Percentiles rank a stretch among this genome's conserved stretches.
Conservation (phyloP, 2,113 vertebrate genomes). For the Crypturellus undulatus region DNA sequence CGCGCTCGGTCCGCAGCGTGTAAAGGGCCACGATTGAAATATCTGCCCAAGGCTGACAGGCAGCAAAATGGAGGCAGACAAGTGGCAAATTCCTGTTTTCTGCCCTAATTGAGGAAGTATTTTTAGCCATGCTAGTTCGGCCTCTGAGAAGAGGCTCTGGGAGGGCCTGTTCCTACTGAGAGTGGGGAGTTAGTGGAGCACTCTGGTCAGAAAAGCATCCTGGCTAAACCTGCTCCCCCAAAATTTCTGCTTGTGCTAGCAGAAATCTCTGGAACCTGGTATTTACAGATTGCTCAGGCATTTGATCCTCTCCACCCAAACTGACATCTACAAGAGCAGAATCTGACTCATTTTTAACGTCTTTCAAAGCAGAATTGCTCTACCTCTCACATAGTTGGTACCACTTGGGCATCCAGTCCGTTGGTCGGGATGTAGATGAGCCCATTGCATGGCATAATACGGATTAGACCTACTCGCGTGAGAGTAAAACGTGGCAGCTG, state of each 20-base stretch:
- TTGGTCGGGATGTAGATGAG: neutral
- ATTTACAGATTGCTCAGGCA: neutral
- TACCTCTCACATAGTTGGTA: neutral
- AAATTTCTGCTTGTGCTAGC: accelerated
- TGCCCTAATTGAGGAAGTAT: conserved; percentile 82
- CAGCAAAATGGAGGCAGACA: conserved; percentile 81
- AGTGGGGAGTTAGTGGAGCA: neutral
- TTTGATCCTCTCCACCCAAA: neutral
- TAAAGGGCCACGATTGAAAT: conserved; percentile 77
- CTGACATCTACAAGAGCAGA: neutral
- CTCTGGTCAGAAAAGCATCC: neutral
- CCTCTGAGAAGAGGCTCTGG: conserved; percentile 53
- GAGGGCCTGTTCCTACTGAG: neutral
- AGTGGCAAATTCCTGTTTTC: conserved; percentile 83
- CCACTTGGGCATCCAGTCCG: too few species aligned
- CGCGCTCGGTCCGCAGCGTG: conserved; percentile 67
- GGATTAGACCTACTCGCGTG: neutral
- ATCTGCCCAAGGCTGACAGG: conserved; percentile 82
- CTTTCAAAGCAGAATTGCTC: neutral
- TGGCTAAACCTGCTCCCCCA: neutral
- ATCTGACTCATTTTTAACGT: neutral
- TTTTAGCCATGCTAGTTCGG: conserved; percentile 75
- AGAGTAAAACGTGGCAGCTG: neutral
- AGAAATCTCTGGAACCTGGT: neutral
- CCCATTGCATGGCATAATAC: accelerated